Evolutionary conservation across 2,797 vertebrate genomes (phyloP).

Genomic region (Podarcis lilfordi): DNA sequence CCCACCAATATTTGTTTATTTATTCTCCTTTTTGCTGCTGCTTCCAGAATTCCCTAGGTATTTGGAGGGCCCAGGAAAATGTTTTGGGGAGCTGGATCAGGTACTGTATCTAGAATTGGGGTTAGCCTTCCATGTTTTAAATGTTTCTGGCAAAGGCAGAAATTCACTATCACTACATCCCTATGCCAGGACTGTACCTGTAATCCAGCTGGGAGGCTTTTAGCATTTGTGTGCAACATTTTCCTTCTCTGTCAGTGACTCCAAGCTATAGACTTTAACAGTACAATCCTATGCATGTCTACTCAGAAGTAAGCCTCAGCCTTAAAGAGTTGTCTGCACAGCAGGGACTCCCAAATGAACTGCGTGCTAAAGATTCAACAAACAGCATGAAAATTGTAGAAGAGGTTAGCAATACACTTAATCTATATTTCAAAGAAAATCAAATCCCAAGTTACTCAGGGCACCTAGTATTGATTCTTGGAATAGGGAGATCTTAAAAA

Average conservation of each 20-base stretch:
- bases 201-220: background rate
- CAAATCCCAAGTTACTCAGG: constrained; percentile 9
- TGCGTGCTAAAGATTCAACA: background rate
- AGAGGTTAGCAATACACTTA: background rate
- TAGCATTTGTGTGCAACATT: too few species aligned
- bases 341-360: background rate
- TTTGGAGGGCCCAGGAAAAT: too few species aligned
- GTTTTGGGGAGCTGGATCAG: too few species aligned
- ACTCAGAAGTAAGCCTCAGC: background rate
- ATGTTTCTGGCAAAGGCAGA: too few species aligned
- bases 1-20: too few species aligned
- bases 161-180: too few species aligned
- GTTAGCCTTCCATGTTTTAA: too few species aligned
- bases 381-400: background rate
- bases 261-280: background rate
- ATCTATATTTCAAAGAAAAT: constrained; percentile 24
- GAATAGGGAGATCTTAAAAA: constrained; percentile 10
- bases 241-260: too few species aligned
- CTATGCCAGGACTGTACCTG: too few species aligned
- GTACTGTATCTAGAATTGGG: too few species aligned
- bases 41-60: too few species aligned
- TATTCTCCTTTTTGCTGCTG: too few species aligned
- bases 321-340: background rate
- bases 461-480: constrained; percentile 34
- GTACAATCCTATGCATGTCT: background rate